phyloP scores from a whole-genome alignment of 2,888 invertebrate genomes.

The Agelastica alni region DNA sequence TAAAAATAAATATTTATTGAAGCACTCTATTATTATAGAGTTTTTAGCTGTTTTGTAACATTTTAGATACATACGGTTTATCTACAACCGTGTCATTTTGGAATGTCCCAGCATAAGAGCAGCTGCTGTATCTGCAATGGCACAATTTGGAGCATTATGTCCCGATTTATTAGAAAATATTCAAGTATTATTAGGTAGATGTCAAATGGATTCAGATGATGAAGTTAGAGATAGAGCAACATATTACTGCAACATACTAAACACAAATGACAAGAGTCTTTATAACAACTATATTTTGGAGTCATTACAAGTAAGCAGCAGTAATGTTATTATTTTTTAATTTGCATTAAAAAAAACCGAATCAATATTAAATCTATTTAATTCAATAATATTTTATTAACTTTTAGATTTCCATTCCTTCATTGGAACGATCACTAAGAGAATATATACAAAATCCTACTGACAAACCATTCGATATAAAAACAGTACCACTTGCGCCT shows the following conservation, averaged over 20 bases:
- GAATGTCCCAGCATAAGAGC: conserved; percentile 95
- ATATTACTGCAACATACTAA: conserved; percentile 88
- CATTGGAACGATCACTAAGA: conserved; percentile 84
- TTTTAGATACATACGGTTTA: conserved; percentile 75
- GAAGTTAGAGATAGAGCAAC: conserved; percentile 98
- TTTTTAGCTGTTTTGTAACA: conserved; percentile 22
- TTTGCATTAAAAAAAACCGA: too few relatives aligned
- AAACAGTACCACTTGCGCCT: conserved; percentile 76
- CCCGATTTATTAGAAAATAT: conserved; percentile 88
- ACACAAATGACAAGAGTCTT: conserved; percentile 68
- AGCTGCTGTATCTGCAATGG: conserved; percentile 96
- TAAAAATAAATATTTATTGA: too few relatives aligned
- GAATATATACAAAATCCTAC: conserved; percentile 78
- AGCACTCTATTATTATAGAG: too few relatives aligned
- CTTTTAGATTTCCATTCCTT: conserved; percentile 78
- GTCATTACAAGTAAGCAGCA: conserved; percentile 65
- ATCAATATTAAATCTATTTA: too few relatives aligned
- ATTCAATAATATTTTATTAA: too few relatives aligned
- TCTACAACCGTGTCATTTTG: conserved; percentile 90
- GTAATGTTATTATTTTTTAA: too few relatives aligned
- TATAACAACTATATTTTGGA: conserved; percentile 80
- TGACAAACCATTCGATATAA: conserved; percentile 81
- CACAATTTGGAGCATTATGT: conserved; percentile 96
- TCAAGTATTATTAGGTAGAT: conserved; percentile 76
- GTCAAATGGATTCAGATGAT: conserved; percentile 96